phyloP scores from a whole-genome alignment of 2,113 vertebrate genomes.

The Alouatta palliata region DNA sequence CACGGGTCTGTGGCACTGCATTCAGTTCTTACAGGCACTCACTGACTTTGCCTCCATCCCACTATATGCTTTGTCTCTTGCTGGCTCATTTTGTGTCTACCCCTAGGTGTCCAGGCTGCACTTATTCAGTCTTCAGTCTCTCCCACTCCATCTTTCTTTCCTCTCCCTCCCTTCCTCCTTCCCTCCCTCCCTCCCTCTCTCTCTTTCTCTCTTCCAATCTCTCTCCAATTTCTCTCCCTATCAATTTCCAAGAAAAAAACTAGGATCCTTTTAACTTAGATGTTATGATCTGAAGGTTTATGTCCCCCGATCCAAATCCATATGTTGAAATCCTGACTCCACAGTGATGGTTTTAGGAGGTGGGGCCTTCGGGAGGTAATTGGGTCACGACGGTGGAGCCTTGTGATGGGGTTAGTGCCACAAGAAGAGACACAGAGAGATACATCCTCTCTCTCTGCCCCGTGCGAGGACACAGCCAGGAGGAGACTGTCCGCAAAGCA shows the following conservation, averaged over 20 bases:
- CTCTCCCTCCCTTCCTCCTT: too few species aligned
- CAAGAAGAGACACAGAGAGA: too few species aligned
- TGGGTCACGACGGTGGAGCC: too few species aligned
- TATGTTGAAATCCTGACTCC: too few species aligned
- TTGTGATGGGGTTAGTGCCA: fast-evolving
- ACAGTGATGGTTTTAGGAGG: background rate
- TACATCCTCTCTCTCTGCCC: background rate
- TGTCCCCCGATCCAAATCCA: too few species aligned
- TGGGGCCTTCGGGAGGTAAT: background rate
- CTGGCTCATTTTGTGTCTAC: background rate
- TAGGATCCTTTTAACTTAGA: background rate
- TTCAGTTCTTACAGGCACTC: fast-evolving
- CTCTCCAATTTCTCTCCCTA: background rate
- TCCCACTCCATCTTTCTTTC: background rate
- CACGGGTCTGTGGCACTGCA: background rate
- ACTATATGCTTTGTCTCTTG: background rate
- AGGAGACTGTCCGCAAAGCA: background rate
- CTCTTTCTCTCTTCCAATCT: background rate
- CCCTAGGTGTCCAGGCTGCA: background rate
- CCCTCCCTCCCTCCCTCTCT: too few species aligned
- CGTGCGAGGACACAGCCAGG: background rate
- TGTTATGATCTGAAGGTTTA: fast-evolving
- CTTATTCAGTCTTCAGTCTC: background rate
- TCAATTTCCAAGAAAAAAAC: background rate
- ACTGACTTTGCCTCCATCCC: background rate